A percentile compares a stretch with the other conserved stretches of the same genome.
Evolutionary conservation across 2,888 invertebrate species (phyloP).

Genomic region (Plebejus melissa): DNA sequence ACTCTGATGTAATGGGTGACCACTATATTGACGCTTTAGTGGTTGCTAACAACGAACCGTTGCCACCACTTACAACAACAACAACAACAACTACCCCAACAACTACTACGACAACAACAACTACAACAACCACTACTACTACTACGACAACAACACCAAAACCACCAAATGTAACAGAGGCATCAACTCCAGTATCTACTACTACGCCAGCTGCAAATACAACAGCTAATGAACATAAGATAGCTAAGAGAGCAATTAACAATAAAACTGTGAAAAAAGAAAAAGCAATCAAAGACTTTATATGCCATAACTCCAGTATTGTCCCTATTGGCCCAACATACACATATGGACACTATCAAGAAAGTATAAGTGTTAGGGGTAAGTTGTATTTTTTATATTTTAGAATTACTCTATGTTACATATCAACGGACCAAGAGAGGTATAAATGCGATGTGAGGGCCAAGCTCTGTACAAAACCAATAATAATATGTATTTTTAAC

Average conservation of each 20-base stretch:
- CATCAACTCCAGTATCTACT: conserved; percentile 42
- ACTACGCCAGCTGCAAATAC: conserved; percentile 45
- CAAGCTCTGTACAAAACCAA: neutral
- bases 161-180: conserved; percentile 42
- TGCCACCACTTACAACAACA: conserved; percentile 74
- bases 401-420: neutral
- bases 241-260: conserved; percentile 46
- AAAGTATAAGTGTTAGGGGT: conserved; percentile 84
- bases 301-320: conserved; percentile 73
- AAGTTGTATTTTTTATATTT: conserved; percentile 36
- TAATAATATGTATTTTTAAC: too few relatives aligned
- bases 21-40: conserved; percentile 85
- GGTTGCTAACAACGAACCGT: conserved; percentile 83
- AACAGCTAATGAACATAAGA: conserved; percentile 43
- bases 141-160: conserved; percentile 35
- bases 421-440: neutral
- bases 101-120: conserved; percentile 64
- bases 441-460: neutral
- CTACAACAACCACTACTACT: conserved; percentile 54
- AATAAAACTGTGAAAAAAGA: conserved; percentile 45
- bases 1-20: conserved; percentile 77
- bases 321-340: conserved; percentile 82
- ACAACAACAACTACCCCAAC: conserved; percentile 69
- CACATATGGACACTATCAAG: conserved; percentile 86
- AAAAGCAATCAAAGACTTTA: conserved; percentile 45